Base-by-base conservation (phyloP, 1,140 invertebrate species). In the Lordiphosa clarofinis region DNA sequence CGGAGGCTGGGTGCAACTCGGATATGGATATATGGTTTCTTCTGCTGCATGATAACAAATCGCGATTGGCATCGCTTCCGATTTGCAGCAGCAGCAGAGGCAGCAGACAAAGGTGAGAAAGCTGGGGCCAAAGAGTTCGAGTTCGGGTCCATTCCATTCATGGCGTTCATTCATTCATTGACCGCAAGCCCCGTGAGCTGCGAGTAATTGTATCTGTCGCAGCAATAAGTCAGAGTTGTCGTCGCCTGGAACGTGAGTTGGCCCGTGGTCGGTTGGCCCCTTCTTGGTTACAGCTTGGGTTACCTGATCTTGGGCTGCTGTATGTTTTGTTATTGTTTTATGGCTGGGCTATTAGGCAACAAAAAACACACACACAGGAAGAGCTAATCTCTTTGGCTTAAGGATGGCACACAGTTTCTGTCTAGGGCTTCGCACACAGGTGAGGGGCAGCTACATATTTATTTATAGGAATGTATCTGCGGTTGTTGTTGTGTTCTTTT, bases 161-260 rank as follows among this genome's bases (percentile, higher is more conserved):
- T 44, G 21, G 67, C 67, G 76, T 70, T 56, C 71, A 57, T 52
- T 63, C 71, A 75, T 65, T 68, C 73, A 84, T 58, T 76, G 76
- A 75, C 78, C 78, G 67, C 76, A 82, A 74, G 65, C 61, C 56
- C 40, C 35, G 37, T 47, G 33, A 52, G 10, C 44, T 10, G 8
- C 31, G 10, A 68, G 76, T 82, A 82, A 82, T 82, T 84, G 78
- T 84, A 82, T 82, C 78, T 84, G 79, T 78, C 64, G 72, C 62
- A 82, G 76, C 76, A 86, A 82, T 82, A 82, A 82, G 57, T 82
- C 73, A 82, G 73, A 65, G 73, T 66, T 78, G 78, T 76, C 69
- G 19, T 56, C 64, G 36, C 50, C 62, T 13, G 12, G 46, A 37
- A 48, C 24, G 33, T 8, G 7, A 21, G 3, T 37, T 12, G 13